Evolutionary conservation across 1,140 invertebrate genomes (phyloP).

Genomic region (Heliconius himera): DNA sequence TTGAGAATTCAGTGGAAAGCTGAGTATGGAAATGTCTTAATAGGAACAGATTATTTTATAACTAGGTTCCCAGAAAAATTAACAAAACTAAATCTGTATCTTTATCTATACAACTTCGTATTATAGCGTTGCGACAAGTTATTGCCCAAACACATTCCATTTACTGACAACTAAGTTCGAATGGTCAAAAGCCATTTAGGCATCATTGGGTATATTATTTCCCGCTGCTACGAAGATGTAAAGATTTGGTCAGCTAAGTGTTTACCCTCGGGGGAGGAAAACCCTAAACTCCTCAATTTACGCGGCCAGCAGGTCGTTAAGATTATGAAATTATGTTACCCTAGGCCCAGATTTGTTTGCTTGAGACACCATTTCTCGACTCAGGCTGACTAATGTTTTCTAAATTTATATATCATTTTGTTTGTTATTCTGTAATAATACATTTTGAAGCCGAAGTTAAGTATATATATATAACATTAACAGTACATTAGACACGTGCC

Average conservation of each 20-base stretch:
- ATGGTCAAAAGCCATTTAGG: constrained; percentile 38
- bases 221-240: constrained; percentile 50
- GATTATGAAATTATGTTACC: constrained; percentile 77
- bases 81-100: too few relatives aligned
- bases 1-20: too few relatives aligned
- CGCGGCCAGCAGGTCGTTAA: constrained; percentile 65
- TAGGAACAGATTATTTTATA: too few relatives aligned
- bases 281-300: constrained; percentile 72
- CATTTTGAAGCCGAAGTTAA: background rate
- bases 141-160: constrained; percentile 23
- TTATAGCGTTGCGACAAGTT: background rate
- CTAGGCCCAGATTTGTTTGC: constrained; percentile 63
- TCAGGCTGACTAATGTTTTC: constrained; percentile 50
- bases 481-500: too few relatives aligned
- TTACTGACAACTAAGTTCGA: constrained; percentile 32
- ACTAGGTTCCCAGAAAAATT: too few relatives aligned
- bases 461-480: too few relatives aligned
- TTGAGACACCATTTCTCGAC: constrained; percentile 49
- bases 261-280: constrained; percentile 54
- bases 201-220: constrained; percentile 43
- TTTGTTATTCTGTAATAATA: background rate
- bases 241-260: constrained; percentile 68
- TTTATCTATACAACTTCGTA: background rate
- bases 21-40: too few relatives aligned
- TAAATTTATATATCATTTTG: constrained; percentile 23